Conservation (phyloP, 2,888 invertebrate genomes). For the Blastobasis lacticolella region DNA sequence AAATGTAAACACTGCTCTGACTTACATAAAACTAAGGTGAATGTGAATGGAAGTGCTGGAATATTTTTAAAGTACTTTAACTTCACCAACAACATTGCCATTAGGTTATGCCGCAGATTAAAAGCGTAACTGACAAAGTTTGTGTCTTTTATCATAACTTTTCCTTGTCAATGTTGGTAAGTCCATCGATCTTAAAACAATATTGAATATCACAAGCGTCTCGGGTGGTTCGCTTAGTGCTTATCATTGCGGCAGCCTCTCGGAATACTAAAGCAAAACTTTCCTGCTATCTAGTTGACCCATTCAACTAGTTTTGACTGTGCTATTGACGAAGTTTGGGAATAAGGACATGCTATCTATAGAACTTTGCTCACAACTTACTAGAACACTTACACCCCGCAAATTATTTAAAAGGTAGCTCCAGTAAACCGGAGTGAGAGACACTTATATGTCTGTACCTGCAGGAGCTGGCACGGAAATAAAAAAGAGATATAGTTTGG, state of each 20-base stretch:
- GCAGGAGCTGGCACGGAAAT: too few relatives aligned
- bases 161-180: neutral
- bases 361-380: too few relatives aligned
- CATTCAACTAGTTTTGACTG: too few relatives aligned
- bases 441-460: too few relatives aligned
- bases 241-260: too few relatives aligned
- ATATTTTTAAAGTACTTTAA: neutral
- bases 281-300: neutral
- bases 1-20: too few relatives aligned
- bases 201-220: neutral
- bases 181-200: constrained; percentile 1
- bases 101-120: neutral
- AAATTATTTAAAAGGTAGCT: too few relatives aligned
- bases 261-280: constrained; percentile 1
- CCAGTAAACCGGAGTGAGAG: too few relatives aligned
- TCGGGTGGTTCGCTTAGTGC: neutral
- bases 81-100: neutral
- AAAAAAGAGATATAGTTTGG: too few relatives aligned
- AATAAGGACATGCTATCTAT: too few relatives aligned
- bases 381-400: too few relatives aligned
- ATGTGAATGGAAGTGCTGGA: neutral
- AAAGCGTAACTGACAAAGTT: neutral
- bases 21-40: neutral
- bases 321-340: too few relatives aligned
- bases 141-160: neutral